Conservation (phyloP, 1,140 invertebrate genomes). For the Stegodyphus dumicola region DNA sequence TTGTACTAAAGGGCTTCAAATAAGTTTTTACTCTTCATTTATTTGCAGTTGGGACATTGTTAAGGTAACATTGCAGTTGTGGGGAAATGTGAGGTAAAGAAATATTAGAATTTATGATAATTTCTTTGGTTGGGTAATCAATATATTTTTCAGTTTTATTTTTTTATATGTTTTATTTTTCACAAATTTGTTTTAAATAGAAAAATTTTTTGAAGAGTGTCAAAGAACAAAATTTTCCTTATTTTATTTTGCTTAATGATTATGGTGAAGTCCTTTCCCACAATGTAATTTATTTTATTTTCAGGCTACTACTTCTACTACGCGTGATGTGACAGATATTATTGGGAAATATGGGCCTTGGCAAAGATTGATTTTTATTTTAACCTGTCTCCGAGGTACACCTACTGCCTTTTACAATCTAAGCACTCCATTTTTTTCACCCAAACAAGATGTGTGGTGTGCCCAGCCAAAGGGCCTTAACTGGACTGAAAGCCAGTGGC, state of each 20-base stretch:
- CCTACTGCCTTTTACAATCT: conserved; percentile 57
- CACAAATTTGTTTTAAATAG: background rate
- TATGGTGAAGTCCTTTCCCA: background rate
- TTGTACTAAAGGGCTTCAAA: too few species aligned
- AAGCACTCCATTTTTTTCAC: conserved; percentile 56
- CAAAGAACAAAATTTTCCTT: background rate
- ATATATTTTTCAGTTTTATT: too few species aligned
- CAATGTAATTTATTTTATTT: background rate
- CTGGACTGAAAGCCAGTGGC: conserved; percentile 29
- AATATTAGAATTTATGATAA: too few species aligned
- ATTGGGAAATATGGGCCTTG: conserved; percentile 58
- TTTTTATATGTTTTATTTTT: background rate
- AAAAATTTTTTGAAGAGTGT: background rate
- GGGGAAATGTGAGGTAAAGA: too few species aligned
- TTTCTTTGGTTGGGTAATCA: too few species aligned
- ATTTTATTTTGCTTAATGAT: background rate
- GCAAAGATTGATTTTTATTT: conserved; percentile 53
- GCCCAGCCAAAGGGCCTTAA: conserved; percentile 14
- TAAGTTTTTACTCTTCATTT: too few species aligned
- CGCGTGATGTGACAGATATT: conserved; percentile 48
- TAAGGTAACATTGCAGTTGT: too few species aligned
- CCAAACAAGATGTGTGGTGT: conserved; percentile 52
- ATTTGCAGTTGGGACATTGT: too few species aligned
- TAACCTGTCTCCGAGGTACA: conserved; percentile 46
- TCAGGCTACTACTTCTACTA: background rate